A percentile compares a stretch with the other conserved stretches of the same genome.
Evolutionary conservation across 2,113 vertebrate genomes (phyloP).

Genomic region (Butorides virescens): DNA sequence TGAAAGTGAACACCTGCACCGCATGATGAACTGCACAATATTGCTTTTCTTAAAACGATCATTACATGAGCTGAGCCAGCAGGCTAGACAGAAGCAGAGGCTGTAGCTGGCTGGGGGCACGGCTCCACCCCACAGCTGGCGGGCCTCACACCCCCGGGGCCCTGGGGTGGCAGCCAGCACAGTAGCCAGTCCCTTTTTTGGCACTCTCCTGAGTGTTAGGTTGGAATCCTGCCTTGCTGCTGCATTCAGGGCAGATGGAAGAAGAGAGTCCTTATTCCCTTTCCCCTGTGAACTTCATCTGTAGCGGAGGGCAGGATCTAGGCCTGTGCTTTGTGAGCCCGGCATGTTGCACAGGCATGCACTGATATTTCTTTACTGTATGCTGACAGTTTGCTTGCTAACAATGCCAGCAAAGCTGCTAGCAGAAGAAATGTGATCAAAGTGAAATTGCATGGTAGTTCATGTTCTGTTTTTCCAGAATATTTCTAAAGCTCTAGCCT

Average conservation of each 20-base stretch:
- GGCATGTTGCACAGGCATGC: fast-evolving
- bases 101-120: conserved; percentile 63
- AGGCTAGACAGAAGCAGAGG: conserved; percentile 45
- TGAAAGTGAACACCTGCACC: conserved; percentile 50
- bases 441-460: neutral
- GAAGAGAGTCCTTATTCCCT: conserved; percentile 57
- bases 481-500: neutral
- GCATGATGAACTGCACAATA: neutral
- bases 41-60: neutral
- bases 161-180: conserved; percentile 62
- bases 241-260: conserved; percentile 57
- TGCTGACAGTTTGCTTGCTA: neutral
- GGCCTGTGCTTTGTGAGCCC: neutral
- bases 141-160: conserved; percentile 57
- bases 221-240: conserved; percentile 60
- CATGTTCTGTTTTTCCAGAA: neutral
- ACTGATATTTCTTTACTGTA: neutral
- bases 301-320: neutral
- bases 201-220: conserved; percentile 56
- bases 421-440: neutral
- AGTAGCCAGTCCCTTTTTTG: conserved; percentile 70
- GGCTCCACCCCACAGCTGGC: conserved; percentile 62
- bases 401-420: neutral
- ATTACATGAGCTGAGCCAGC: neutral
- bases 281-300: neutral